phyloP scores from a whole-genome alignment of 2,797 vertebrate genomes.

The Poeciliopsis gracilis region DNA sequence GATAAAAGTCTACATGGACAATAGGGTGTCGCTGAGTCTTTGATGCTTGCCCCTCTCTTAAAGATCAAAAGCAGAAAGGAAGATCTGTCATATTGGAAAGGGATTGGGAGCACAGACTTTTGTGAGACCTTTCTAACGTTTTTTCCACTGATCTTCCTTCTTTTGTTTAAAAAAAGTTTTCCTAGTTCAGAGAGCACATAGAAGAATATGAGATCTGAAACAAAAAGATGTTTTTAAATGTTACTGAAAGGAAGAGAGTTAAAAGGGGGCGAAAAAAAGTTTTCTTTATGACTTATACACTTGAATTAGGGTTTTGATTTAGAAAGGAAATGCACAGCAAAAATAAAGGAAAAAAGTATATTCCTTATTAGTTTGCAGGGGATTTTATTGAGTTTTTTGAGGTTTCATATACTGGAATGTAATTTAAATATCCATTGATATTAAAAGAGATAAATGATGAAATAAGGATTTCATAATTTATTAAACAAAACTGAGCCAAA shows the following conservation, averaged over 20 bases:
- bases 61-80: conserved; percentile 50
- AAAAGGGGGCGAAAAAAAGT: not conserved
- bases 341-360: not conserved
- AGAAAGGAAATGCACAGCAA: not conserved
- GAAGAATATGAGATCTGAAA: conserved; percentile 11
- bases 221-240: conserved; percentile 6
- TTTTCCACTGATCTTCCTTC: conserved; percentile 36
- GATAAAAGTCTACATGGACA: conserved; percentile 26
- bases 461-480: not conserved
- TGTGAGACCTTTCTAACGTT: conserved; percentile 25
- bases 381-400: not conserved
- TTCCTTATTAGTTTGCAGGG: not conserved
- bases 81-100: conserved; percentile 31
- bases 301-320: not conserved
- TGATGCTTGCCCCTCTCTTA: conserved; percentile 43
- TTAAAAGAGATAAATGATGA: not conserved
- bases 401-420: not conserved
- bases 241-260: not conserved
- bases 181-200: conserved; percentile 8
- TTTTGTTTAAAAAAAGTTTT: conserved; percentile 37
- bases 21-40: conserved; percentile 28
- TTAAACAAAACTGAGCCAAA: not conserved
- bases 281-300: not conserved
- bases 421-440: not conserved
- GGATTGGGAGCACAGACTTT: conserved; percentile 25